These are phyloP conservation scores for Zaprionus vittiger DNA, from an alignment of 1,140 invertebrate genomes.

Conservation along the genomic window DNA sequence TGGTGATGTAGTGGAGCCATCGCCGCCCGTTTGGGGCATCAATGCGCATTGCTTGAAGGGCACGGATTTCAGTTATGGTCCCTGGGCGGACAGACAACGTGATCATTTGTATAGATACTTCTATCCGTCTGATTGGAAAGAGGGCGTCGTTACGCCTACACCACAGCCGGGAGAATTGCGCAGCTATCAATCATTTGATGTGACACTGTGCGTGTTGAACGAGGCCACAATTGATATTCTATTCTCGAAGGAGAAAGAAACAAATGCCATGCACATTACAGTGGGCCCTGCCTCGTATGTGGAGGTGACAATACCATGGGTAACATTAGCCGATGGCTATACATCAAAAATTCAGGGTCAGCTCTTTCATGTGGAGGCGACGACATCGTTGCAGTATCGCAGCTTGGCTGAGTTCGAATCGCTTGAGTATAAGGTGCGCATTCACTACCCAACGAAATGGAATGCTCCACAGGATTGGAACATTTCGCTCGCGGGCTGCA, in stretches of 20 bases:
- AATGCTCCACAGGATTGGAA: conserved; percentile 98
- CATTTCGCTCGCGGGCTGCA: conserved; percentile 95
- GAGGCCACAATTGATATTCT: conserved; percentile 97
- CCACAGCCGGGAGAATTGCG: conserved; percentile 94
- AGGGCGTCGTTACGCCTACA: conserved; percentile 90
- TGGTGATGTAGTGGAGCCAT: conserved; percentile 95
- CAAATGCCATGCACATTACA: conserved; percentile 97
- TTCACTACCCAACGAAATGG: conserved; percentile 95
- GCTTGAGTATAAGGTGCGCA: conserved; percentile 93
- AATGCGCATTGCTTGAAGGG: conserved; percentile 98
- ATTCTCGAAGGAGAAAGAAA: conserved; percentile 98
- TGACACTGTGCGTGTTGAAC: conserved; percentile 94
- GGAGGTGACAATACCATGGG: conserved; percentile 97
- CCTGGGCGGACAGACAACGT: conserved; percentile 98
- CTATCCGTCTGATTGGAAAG: conserved; percentile 95
- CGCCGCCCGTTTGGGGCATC: conserved; percentile 96
- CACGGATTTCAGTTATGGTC: conserved; percentile 98
- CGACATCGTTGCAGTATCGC: conserved; percentile 96
- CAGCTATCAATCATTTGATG: conserved; percentile 95
- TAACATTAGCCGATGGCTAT: conserved; percentile 93
- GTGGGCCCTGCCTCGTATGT: conserved; percentile 96
- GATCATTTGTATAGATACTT: conserved; percentile 98
- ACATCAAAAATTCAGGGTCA: conserved; percentile 96
- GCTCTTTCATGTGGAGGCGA: conserved; percentile 95
- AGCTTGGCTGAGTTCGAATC: conserved; percentile 97